Evolutionary conservation across 2,888 invertebrate genomes (phyloP).

Genomic region (Zaprionus obscuricornis): DNA sequence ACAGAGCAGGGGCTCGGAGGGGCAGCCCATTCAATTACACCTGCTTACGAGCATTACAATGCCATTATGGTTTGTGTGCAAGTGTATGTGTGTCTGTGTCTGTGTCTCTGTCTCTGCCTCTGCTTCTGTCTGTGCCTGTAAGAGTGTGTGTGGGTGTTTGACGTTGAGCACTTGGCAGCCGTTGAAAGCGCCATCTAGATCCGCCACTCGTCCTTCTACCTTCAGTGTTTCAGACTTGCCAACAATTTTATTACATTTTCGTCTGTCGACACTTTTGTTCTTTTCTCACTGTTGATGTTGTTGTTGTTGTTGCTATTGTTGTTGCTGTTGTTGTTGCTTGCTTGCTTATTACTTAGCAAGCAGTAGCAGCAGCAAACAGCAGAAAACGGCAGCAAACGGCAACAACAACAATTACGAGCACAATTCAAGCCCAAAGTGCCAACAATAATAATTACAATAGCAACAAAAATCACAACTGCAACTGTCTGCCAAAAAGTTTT

Average conservation of each 20-base stretch:
- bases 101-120: too few relatives aligned
- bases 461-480: constrained; percentile 39
- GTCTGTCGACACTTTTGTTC: constrained; percentile 66
- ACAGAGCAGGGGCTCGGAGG: neutral
- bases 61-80: constrained; percentile 37
- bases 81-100: constrained; percentile 12
- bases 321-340: constrained; percentile 59
- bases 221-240: constrained; percentile 51
- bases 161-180: constrained; percentile 42
- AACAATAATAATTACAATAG: constrained; percentile 68
- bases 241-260: constrained; percentile 76
- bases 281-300: constrained; percentile 27
- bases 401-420: constrained; percentile 30
- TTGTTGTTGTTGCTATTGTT: constrained; percentile 20
- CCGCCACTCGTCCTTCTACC: constrained; percentile 6
- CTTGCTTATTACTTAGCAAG: constrained; percentile 66
- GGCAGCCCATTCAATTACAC: constrained; percentile 72
- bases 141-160: constrained; percentile 18
- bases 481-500: constrained; percentile 58
- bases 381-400: too few relatives aligned
- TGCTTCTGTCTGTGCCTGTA: constrained; percentile 8
- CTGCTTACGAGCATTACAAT: constrained; percentile 69
- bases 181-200: constrained; percentile 18
- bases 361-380: constrained; percentile 12
- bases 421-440: constrained; percentile 57